Conservation (phyloP, 2,888 invertebrate genomes). For the Tetrapedia diversipes region DNA sequence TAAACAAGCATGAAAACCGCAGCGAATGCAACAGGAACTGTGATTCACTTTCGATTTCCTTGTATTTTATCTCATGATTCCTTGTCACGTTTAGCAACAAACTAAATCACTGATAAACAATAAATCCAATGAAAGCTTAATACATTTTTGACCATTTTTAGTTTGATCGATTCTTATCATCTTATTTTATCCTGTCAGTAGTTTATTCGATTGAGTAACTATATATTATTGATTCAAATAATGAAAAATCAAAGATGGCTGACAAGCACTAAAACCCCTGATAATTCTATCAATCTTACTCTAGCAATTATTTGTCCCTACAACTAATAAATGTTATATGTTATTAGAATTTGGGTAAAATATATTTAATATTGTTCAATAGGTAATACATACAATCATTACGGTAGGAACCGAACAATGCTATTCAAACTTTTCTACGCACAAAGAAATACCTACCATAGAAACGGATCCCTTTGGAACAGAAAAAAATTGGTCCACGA, state of each 20-base stretch:
- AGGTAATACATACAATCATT: background rate
- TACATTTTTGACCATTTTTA: background rate
- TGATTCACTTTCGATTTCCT: conserved; percentile 49
- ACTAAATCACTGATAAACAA: background rate
- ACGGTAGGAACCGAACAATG: conserved; percentile 11
- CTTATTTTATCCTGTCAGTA: background rate
- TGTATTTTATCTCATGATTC: conserved; percentile 6
- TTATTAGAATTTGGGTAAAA: background rate
- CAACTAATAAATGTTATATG: too few species aligned
- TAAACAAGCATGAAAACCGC: conserved; percentile 37
- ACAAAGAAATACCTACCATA: conserved; percentile 25
- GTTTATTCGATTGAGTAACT: background rate
- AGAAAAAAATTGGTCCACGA: conserved; percentile 9
- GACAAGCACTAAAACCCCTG: background rate
- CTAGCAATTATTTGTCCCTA: too few species aligned
- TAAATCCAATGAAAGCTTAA: background rate
- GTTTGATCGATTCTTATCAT: too few species aligned
- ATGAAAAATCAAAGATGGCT: conserved; percentile 1
- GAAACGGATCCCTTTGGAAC: background rate
- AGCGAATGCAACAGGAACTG: conserved; percentile 4
- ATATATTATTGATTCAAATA: background rate
- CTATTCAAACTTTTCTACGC: conserved; percentile 17
- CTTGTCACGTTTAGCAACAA: background rate
- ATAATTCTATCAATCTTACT: background rate
- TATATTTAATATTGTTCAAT: background rate